phyloP scores from a whole-genome alignment of 2,113 vertebrate species.

The Gasterosteus aculeatus region DNA sequence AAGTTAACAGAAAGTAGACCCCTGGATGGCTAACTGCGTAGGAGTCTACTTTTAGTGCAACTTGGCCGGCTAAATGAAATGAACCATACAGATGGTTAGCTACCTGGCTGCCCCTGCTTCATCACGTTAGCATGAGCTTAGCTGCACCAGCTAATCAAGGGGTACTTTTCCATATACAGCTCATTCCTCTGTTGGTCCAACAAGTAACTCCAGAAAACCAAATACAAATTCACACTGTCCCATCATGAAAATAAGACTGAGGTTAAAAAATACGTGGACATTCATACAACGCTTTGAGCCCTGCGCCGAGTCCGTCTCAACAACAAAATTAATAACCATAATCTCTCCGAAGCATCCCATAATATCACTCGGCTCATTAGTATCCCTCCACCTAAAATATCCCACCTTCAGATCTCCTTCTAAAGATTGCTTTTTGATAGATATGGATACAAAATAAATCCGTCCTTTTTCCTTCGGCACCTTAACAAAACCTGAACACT shows the following conservation, averaged over 20 bases:
- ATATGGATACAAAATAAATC: slow-evolving; percentile 55
- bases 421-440: slow-evolving; percentile 2
- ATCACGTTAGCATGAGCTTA: not conserved
- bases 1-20: not conserved
- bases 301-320: not conserved
- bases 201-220: not conserved
- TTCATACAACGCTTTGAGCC: not conserved
- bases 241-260: not conserved
- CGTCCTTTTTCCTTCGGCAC: slow-evolving; percentile 62
- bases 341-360: slow-evolving; percentile 31
- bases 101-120: no score
- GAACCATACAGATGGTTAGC: not conserved
- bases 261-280: not conserved
- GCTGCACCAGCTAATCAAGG: not conserved
- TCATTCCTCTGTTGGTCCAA: not conserved
- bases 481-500: slow-evolving; percentile 46
- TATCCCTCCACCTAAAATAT: slow-evolving; percentile 1
- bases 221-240: not conserved
- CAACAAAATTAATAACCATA: not conserved
- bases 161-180: not conserved
- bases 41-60: not conserved
- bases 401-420: slow-evolving; percentile 19
- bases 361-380: slow-evolving; percentile 21
- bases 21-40: not conserved
- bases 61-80: not conserved